Evolutionary conservation across 2,113 vertebrate genomes (phyloP).

Genomic region (Aplodontia rufa): DNA sequence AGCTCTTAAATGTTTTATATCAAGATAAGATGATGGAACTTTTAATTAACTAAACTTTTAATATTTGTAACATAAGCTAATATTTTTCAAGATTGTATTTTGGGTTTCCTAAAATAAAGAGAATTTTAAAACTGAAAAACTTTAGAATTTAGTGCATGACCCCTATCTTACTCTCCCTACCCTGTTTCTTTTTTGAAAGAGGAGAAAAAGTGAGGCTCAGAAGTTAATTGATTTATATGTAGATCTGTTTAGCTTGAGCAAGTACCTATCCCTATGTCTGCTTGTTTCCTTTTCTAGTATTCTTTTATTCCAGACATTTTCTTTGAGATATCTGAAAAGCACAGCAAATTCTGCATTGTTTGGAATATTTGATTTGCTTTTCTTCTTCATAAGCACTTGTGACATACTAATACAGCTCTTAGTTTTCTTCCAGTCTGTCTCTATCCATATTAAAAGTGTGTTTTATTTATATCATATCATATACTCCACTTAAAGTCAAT

Average conservation of each 20-base stretch:
- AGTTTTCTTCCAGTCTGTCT: background rate
- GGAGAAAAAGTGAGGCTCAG: background rate
- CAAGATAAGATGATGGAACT: background rate
- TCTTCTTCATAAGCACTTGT: background rate
- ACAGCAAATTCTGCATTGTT: background rate
- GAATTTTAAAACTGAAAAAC: background rate
- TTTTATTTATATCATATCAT: slow-evolving; percentile 57
- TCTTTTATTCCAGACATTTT: background rate
- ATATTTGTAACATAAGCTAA: background rate
- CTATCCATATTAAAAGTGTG: background rate
- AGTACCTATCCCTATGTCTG: background rate
- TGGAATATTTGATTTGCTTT: background rate
- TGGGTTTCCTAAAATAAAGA: background rate
- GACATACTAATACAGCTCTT: background rate
- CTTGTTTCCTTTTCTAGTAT: background rate
- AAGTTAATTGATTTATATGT: background rate
- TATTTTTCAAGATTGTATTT: background rate
- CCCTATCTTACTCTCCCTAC: rapidly evolving
- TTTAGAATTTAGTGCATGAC: background rate
- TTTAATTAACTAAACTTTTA: slow-evolving; percentile 21
- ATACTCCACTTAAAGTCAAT: slow-evolving; percentile 58
- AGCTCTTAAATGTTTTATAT: background rate
- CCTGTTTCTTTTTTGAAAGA: background rate
- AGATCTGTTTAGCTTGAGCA: background rate
- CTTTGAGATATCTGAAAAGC: background rate